Evolutionary conservation across 1,140 invertebrate species (phyloP).

Genomic region (Periplaneta americana): DNA sequence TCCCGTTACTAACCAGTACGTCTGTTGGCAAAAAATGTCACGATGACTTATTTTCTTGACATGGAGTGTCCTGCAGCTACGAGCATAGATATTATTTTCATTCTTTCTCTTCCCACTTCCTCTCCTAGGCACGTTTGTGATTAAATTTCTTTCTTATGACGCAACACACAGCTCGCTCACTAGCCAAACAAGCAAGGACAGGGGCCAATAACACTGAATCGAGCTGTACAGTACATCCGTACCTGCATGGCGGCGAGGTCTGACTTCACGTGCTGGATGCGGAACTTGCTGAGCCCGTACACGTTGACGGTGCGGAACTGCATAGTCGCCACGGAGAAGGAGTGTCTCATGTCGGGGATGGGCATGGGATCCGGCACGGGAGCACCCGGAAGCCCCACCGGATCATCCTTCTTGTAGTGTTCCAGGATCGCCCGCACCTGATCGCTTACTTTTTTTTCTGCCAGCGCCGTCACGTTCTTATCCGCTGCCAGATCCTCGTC

Average conservation of each 20-base stretch:
- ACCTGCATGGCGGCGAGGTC: conserved; percentile 64
- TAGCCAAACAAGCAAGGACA: no score
- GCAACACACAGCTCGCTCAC: no score
- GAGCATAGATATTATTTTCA: no score
- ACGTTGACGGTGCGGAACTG: conserved; percentile 64
- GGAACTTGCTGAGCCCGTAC: conserved; percentile 70
- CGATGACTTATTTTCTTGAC: no score
- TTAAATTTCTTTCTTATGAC: no score
- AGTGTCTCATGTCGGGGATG: conserved; percentile 70
- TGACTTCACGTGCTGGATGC: conserved; percentile 57
- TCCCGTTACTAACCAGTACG: no score
- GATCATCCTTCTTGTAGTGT: conserved; percentile 76
- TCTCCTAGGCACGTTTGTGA: no score
- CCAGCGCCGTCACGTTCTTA: neutral
- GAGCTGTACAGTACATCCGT: conserved; percentile 18
- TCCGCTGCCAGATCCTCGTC: neutral
- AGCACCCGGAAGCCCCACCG: conserved; percentile 66
- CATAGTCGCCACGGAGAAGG: conserved; percentile 61
- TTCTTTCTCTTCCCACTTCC: no score
- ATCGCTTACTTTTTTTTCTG: conserved; percentile 44
- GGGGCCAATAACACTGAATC: no score
- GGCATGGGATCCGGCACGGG: conserved; percentile 71
- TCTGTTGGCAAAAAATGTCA: no score
- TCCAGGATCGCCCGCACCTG: conserved; percentile 66
- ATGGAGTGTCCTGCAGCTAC: no score